A percentile compares a stretch with the other conserved stretches of the same genome.
These are phyloP conservation scores for Hozukius guyotensis DNA, from an alignment of 2,797 vertebrate species.

Conservation along the genomic window DNA sequence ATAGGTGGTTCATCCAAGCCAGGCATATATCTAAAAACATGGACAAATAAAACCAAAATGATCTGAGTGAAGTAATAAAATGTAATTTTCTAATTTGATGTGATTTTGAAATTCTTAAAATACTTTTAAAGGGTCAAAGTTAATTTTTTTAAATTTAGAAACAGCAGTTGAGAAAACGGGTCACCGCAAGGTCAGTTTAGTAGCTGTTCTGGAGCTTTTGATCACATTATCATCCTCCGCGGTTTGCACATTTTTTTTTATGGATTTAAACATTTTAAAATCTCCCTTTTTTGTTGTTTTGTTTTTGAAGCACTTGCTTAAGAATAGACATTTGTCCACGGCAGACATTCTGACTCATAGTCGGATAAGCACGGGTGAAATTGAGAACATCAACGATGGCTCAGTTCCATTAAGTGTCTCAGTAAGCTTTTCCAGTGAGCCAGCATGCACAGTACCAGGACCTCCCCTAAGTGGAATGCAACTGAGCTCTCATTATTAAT, in stretches of 20 bases:
- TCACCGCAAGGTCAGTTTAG: background rate
- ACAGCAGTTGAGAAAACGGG: background rate
- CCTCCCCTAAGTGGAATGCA: too few species aligned
- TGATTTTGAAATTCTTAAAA: background rate
- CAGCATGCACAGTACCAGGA: too few species aligned
- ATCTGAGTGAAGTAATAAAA: background rate
- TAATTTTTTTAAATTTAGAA: background rate
- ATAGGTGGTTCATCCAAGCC: too few species aligned
- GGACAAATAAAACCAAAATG: background rate
- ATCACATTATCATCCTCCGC: background rate
- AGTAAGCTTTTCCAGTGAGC: too few species aligned
- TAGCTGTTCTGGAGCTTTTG: background rate
- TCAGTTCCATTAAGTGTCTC: too few species aligned
- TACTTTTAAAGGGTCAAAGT: too few species aligned
- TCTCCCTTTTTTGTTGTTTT: background rate
- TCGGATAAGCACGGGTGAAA: too few species aligned
- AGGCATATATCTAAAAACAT: background rate
- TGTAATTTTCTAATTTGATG: background rate
- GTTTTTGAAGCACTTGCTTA: background rate
- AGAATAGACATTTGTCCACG: background rate
- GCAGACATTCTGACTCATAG: too few species aligned
- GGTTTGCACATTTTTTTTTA: background rate
- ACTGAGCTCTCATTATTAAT: too few species aligned
- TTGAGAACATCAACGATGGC: too few species aligned
- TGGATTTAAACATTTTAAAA: background rate